Evolutionary conservation across 1,140 invertebrate species (phyloP).

Genomic region (Augochlora pura): DNA sequence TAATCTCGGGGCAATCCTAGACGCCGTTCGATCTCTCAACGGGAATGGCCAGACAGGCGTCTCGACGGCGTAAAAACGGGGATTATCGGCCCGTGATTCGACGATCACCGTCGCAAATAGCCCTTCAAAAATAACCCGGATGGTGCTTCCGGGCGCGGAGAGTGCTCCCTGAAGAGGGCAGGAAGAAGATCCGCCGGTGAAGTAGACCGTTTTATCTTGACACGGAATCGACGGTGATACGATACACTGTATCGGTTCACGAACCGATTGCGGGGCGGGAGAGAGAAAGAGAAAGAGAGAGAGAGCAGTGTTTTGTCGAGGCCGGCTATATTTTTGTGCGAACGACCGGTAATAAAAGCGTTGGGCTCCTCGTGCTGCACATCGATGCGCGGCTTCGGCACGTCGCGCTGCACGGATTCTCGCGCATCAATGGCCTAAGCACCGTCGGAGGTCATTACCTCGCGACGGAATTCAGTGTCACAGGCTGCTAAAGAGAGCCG

Average conservation of each 20-base stretch:
- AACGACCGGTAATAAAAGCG: neutral
- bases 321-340: neutral
- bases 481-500: neutral
- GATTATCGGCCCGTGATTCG: neutral
- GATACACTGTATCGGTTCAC: neutral
- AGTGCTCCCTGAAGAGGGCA: neutral
- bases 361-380: neutral
- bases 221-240: neutral
- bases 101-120: neutral
- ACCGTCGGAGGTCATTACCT: conserved; percentile 32
- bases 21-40: too few relatives aligned
- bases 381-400: too few relatives aligned
- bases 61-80: neutral
- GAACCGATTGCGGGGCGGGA: neutral
- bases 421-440: conserved; percentile 3
- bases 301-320: neutral
- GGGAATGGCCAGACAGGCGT: too few relatives aligned
- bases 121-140: neutral
- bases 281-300: too few relatives aligned
- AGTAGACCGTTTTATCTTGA: conserved; percentile 9
- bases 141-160: neutral
- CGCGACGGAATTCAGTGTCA: conserved; percentile 31
- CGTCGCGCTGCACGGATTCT: conserved; percentile 1
- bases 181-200: neutral
- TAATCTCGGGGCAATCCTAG: too few relatives aligned